These are phyloP conservation scores for Trichomycterus rosablanca DNA, from an alignment of 2,113 vertebrate species.

Conservation along the genomic window DNA sequence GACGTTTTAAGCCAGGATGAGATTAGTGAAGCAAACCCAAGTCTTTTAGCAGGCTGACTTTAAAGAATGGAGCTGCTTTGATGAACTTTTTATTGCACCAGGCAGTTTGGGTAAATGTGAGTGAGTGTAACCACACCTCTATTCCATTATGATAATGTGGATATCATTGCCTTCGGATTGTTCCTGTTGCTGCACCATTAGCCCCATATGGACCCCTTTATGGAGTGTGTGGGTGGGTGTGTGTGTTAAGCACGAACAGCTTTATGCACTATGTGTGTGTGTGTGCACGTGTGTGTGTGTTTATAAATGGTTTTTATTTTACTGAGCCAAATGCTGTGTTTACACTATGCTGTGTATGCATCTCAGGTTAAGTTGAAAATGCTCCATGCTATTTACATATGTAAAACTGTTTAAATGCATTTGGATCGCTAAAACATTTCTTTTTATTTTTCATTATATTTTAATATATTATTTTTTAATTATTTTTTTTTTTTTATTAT, in stretches of 20 bases:
- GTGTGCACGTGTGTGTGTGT: neutral
- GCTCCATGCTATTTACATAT: no score
- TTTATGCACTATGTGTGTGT: neutral
- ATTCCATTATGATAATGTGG: slow-evolving; percentile 41
- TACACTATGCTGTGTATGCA: no score
- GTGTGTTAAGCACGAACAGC: slow-evolving; percentile 2
- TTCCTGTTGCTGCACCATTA: slow-evolving; percentile 48
- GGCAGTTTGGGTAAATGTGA: neutral
- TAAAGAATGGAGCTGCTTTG: slow-evolving; percentile 23
- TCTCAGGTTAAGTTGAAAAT: no score
- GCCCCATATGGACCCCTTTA: slow-evolving; percentile 49
- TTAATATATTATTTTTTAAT: no score
- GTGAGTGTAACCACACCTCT: slow-evolving; percentile 23
- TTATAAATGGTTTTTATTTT: no score
- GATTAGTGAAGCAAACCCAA: slow-evolving; percentile 8
- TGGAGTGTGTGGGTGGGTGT: neutral
- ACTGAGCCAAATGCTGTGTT: no score
- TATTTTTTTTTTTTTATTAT: no score
- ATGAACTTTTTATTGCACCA: slow-evolving; percentile 7
- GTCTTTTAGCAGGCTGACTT: no score
- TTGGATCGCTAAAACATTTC: no score
- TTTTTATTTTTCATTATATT: no score
- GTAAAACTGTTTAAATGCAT: no score
- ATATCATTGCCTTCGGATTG: slow-evolving; percentile 43
- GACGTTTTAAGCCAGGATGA: neutral